Evolutionary conservation across 1,140 invertebrate genomes (phyloP).

Genomic region (Drosophila sulfurigaster): DNA sequence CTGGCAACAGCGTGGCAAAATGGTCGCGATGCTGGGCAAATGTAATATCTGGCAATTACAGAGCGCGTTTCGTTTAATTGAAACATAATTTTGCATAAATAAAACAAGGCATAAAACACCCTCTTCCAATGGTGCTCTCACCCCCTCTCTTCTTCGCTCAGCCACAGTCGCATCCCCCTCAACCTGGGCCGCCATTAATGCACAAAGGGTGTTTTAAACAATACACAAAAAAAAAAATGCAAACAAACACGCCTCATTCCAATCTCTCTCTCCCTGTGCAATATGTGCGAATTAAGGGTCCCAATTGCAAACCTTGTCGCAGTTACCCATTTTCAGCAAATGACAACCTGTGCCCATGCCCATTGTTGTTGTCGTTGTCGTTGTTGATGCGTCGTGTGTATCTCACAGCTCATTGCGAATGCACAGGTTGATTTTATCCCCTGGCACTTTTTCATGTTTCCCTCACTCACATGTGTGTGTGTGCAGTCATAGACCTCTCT

Average conservation of each 20-base stretch:
- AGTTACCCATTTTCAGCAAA: conserved; percentile 47
- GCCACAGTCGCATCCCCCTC: not conserved
- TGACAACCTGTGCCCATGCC: conserved; percentile 54
- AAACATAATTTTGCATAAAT: conserved; percentile 85
- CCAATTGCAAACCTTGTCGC: conserved; percentile 41
- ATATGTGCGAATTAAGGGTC: conserved; percentile 67
- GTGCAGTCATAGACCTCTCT: conserved; percentile 47
- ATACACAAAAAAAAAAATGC: conserved; percentile 31
- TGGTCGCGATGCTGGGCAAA: conserved; percentile 35
- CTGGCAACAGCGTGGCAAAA: conserved; percentile 52
- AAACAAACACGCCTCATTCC: conserved; percentile 51
- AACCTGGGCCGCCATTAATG: conserved; percentile 49
- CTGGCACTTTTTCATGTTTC: conserved; percentile 71
- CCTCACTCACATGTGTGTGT: conserved; percentile 48
- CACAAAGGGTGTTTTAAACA: conserved; percentile 64
- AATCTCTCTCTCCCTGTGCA: conserved; percentile 22
- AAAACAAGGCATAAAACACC: conserved; percentile 83
- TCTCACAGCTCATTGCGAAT: conserved; percentile 79
- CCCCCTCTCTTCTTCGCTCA: conserved; percentile 7
- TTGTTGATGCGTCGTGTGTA: conserved; percentile 52
- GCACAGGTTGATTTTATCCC: conserved; percentile 83
- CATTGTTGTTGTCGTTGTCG: conserved; percentile 29
- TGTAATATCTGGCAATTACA: conserved; percentile 76
- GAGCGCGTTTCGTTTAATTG: conserved; percentile 78
- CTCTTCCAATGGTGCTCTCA: conserved; percentile 58